Evolutionary conservation across 2,888 invertebrate genomes (phyloP), one percentile per base, ranked within the genome.

Genomic region (Lycocerus yunnanus): DNA sequence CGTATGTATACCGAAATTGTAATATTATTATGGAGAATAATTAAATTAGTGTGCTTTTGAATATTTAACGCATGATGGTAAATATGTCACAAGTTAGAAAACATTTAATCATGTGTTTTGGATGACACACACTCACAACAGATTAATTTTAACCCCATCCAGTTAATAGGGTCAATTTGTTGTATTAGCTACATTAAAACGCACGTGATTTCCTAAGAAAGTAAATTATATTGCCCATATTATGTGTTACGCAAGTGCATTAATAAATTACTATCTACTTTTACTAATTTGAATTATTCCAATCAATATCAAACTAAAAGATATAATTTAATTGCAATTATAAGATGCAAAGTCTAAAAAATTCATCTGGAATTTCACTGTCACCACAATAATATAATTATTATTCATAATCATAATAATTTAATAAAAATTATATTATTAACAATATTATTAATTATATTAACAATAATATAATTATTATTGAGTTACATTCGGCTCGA

Each of bases 91-190:
- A 43, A 43, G n/a, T 43, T 43, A 43, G 43, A 43, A 43, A 43
- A 43, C 43, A 43, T 43, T 43, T 43, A 43, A 43, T 43, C 60
- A 60, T 60, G 60, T 16, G 60, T 15, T 60, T 16, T 60, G 60
- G 20, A 18, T 63, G 61, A 63, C 61, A 63, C 61, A 16, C 20
- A 20, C 61, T 18, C 61, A 43, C 3, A 63, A 15, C 15, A 63
- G 61, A 63, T 63, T 63, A 63, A 63, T 10, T 18, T 18, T 63
- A 63, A 63, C 61, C 61, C 20, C 13, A 63, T 20, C 10, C 13
- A 60, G 61, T 63, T 63, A 63, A 63, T 63, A 63, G 61, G 61
- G 61, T 63, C 61, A 63, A 63, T 18, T 63, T 63, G 20, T n/a
- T 63, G 16, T 63, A 63, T 63, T 63, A 63, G 20, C 61, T 16